phyloP scores from a whole-genome alignment of 2,797 vertebrate genomes.

The Sebastes taczanowskii region DNA sequence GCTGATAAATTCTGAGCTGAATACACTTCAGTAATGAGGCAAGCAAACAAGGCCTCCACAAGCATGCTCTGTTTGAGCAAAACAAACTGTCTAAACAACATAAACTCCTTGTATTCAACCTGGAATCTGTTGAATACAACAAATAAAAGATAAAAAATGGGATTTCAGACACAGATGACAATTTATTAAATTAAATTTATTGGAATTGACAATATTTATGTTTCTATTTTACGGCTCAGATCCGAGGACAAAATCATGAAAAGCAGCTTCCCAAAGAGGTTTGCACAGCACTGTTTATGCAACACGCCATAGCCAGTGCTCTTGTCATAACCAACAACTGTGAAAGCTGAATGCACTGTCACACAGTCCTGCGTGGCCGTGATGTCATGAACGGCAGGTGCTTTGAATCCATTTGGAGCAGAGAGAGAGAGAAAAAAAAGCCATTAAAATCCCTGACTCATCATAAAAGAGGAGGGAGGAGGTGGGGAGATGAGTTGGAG shows the following conservation, averaged over 20 bases:
- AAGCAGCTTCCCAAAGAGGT: neutral
- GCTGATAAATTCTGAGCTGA: constrained; percentile 66
- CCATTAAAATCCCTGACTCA: constrained; percentile 75
- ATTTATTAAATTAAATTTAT: neutral
- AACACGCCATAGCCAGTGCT: constrained; percentile 31
- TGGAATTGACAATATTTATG: neutral
- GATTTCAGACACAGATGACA: neutral
- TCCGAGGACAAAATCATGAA: constrained; percentile 19
- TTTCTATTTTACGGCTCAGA: neutral
- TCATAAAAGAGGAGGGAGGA: constrained; percentile 61
- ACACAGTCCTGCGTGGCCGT: constrained; percentile 44
- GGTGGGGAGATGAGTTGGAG: constrained; percentile 42
- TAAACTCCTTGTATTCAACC: neutral
- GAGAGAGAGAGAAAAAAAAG: constrained; percentile 15
- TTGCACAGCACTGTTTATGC: constrained; percentile 42
- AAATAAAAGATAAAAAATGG: neutral
- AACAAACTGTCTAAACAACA: constrained; percentile 45
- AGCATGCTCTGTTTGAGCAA: constrained; percentile 37
- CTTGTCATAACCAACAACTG: constrained; percentile 27
- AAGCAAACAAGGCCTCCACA: constrained; percentile 48
- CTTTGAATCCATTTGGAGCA: constrained; percentile 55
- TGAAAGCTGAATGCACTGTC: constrained; percentile 23
- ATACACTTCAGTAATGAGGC: constrained; percentile 62
- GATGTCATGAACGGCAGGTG: constrained; percentile 74
- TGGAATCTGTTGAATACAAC: neutral